A percentile compares a stretch with the other conserved stretches of the same genome.
phyloP scores from a whole-genome alignment of 2,113 vertebrate genomes.

The Nibea albiflora region DNA sequence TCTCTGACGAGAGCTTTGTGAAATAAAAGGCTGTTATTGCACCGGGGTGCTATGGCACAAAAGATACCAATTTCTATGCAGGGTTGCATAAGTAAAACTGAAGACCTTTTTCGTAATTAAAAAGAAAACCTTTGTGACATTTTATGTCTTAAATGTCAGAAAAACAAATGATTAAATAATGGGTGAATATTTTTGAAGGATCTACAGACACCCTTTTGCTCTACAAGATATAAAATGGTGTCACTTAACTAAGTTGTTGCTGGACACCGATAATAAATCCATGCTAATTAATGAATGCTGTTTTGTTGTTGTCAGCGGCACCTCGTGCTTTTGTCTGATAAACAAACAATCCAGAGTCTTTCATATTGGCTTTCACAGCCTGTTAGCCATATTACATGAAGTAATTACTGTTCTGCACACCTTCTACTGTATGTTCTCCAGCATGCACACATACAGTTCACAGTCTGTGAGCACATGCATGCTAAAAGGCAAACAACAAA shows the following conservation, averaged over 20 bases:
- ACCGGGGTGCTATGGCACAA: too few species aligned
- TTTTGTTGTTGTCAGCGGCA: neutral
- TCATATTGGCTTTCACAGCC: conserved; percentile 15
- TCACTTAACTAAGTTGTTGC: neutral
- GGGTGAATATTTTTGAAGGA: too few species aligned
- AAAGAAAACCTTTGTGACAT: too few species aligned
- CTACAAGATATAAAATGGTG: neutral
- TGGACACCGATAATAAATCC: neutral
- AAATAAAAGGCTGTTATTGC: too few species aligned
- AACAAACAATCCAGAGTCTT: conserved; percentile 12
- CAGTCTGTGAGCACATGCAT: conserved; percentile 10
- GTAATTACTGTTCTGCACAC: conserved; percentile 27
- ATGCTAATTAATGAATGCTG: neutral
- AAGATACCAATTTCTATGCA: too few species aligned
- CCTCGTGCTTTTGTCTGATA: conserved; percentile 11
- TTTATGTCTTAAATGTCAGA: too few species aligned
- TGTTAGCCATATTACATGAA: conserved; percentile 31
- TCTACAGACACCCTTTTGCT: too few species aligned
- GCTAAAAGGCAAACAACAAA: neutral
- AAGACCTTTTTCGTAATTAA: too few species aligned
- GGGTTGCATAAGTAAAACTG: too few species aligned
- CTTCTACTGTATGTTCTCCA: conserved; percentile 1
- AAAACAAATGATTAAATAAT: too few species aligned
- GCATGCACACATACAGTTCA: neutral
- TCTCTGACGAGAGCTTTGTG: too few species aligned